These are phyloP conservation scores for Myotis lucifugus DNA, from an alignment of 2,113 vertebrate species.

Conservation along the genomic window DNA sequence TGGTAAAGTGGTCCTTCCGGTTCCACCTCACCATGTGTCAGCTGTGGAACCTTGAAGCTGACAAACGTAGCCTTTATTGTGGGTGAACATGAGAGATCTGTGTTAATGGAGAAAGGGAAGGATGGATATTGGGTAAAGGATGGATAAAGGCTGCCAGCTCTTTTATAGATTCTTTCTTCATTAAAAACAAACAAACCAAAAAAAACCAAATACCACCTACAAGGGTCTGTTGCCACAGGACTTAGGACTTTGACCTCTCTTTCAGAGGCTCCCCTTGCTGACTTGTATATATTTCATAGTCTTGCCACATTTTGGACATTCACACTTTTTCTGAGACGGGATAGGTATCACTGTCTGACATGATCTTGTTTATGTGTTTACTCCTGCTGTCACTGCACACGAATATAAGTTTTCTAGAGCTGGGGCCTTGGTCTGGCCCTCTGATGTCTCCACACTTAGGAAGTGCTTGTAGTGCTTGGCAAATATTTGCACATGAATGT, in stretches of 20 bases:
- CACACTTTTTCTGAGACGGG: not conserved
- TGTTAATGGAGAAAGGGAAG: not conserved
- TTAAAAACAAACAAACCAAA: not conserved
- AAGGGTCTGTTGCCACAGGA: not conserved
- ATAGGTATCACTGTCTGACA: not conserved
- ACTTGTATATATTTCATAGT: not conserved
- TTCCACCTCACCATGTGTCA: not conserved
- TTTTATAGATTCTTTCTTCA: constrained; percentile 1
- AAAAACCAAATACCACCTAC: not conserved
- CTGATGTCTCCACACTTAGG: not conserved
- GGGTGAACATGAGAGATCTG: not conserved
- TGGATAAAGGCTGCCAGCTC: not conserved
- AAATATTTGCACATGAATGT: not conserved
- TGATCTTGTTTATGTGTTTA: not conserved
- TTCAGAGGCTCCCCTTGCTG: not conserved
- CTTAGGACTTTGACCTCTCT: not conserved
- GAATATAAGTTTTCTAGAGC: not conserved
- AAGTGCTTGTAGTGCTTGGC: not conserved
- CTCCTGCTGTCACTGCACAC: not conserved
- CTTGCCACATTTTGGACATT: not conserved
- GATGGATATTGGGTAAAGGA: not conserved
- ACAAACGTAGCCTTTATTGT: not conserved
- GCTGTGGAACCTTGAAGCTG: not conserved
- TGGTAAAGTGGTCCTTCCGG: not conserved
- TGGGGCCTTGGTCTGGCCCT: not conserved